Evolutionary conservation across 37 sponge, comb jelly and placozoan species (phyloP), one percentile per base, ranked within the genome.

Genomic region (Beroe ovata): DNA sequence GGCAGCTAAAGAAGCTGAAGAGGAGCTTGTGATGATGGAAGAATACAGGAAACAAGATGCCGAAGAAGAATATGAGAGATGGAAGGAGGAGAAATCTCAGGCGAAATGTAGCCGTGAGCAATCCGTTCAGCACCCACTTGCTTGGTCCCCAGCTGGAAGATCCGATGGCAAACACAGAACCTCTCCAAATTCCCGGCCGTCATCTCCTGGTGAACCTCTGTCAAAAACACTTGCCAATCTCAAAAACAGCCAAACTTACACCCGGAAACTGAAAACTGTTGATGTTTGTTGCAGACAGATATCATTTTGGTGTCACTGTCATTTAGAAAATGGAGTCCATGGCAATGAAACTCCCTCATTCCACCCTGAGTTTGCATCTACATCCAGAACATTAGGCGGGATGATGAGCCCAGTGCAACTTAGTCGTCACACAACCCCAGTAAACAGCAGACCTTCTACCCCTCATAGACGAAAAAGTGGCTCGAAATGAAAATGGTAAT

Each of bases 261-360:
- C 26, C 42, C 16, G 84, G 41, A 77, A 77, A 77, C 47, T 77
- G 25, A 77, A 77, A 40, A 77, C 84, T 22, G 84, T 77, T 20
- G 84, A 77, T 38, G 84, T 77, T 19, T 77, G 84, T 26, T 77
- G 84, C 41, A 11, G 84, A 40, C 26, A 77, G 54, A 77, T 77
- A 2, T 77, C 84, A 3, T 77, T 77, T 23, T 77, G 84, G 84
- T 77, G 84, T 40, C 84, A 77, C 25, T 77, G 84, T 23, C 54
- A 77, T 1, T 21, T 3, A 21, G 23, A 20, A 16, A 20, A 62
- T 25, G 29, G 29, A 16, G 8, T 32, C 84, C 26, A 39, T 41
- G 84, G 47, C 18, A 77, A 77, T 14, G 36, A 8, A 2, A 32
- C 32, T 66, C 35, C 35, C 8, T 29, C 16, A 33, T 66, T 66